A percentile compares a stretch with the other conserved stretches of the same genome.
Conservation (phyloP, 2,113 vertebrate genomes). For the Dipodomys spectabilis region DNA sequence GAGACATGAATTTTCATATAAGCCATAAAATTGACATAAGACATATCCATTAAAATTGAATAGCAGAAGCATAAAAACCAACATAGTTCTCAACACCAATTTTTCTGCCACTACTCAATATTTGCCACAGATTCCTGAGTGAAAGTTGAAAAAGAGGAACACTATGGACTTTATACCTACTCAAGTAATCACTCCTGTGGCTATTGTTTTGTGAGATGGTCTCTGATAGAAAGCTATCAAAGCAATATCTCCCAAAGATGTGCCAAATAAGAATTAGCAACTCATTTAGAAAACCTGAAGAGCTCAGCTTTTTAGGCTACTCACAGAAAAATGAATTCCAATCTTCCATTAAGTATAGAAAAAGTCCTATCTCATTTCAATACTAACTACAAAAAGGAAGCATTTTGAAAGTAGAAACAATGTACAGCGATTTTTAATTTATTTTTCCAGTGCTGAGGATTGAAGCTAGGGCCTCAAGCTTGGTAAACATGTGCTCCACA, state of each 20-base stretch:
- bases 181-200: background rate
- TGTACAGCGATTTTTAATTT: background rate
- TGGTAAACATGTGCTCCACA: background rate
- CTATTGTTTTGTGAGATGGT: background rate
- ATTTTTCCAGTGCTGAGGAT: background rate
- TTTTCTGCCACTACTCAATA: background rate
- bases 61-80: background rate
- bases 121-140: background rate
- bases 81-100: background rate
- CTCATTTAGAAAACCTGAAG: background rate
- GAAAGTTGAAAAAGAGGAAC: background rate
- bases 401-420: background rate
- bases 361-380: background rate
- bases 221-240: background rate
- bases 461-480: background rate
- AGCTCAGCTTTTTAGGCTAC: background rate
- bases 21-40: no score
- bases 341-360: background rate
- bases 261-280: slow-evolving; percentile 49
- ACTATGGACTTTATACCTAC: background rate
- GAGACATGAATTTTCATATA: no score
- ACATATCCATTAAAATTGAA: no score
- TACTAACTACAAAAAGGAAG: background rate
- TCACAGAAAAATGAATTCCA: slow-evolving; percentile 14
- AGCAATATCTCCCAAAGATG: background rate